Percentiles rank a stretch among this genome's conserved stretches.
Conservation (phyloP, 2,888 invertebrate species). For the Cheilosia scutellata region DNA sequence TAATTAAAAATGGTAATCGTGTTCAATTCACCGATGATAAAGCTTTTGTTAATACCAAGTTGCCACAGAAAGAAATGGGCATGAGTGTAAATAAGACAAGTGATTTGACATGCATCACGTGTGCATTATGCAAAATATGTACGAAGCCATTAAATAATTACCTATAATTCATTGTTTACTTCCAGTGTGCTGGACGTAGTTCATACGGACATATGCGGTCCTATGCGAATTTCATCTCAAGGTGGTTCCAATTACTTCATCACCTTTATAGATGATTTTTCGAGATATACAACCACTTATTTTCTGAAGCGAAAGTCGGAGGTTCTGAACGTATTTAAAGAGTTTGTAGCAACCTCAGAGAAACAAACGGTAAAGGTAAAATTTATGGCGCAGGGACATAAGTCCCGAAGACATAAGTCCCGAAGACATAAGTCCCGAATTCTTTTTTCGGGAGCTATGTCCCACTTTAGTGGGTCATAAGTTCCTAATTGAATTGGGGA, state of each 20-base stretch:
- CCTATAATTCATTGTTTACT: conserved; percentile 33
- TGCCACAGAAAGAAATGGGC: conserved; percentile 49
- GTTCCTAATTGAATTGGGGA: too few species aligned
- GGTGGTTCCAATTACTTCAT: conserved; percentile 33
- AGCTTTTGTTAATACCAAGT: conserved; percentile 21
- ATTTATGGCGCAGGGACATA: too few species aligned
- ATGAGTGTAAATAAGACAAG: conserved; percentile 30
- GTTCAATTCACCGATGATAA: conserved; percentile 32
- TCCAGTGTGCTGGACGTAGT: conserved; percentile 41
- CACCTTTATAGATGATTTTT: conserved; percentile 53
- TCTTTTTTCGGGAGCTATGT: too few species aligned
- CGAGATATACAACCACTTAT: conserved; percentile 42
- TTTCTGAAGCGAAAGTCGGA: conserved; percentile 50
- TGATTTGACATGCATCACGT: conserved; percentile 38
- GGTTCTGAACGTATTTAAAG: conserved; percentile 40
- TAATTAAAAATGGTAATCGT: conserved; percentile 27
- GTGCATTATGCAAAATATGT: conserved; percentile 36
- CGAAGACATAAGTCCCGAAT: too few species aligned
- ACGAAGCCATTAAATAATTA: conserved; percentile 36
- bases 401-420: too few species aligned
- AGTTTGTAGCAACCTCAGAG: conserved; percentile 38
- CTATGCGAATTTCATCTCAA: conserved; percentile 26
- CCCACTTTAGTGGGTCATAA: too few species aligned
- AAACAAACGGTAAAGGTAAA: conserved; percentile 54
- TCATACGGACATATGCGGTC: conserved; percentile 51